Conservation (phyloP, 2,113 vertebrate genomes). For the Mohoua ochrocephala region DNA sequence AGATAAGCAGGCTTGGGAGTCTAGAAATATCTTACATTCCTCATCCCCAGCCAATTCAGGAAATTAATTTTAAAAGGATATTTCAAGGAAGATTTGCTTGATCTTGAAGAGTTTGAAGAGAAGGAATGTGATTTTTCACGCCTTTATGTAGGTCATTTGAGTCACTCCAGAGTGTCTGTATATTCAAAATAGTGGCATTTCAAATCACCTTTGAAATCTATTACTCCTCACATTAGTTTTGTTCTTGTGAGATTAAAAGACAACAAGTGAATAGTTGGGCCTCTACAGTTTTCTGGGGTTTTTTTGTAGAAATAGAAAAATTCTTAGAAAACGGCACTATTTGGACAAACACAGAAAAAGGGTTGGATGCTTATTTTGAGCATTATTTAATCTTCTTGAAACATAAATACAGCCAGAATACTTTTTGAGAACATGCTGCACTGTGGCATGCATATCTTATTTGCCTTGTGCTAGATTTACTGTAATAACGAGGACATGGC, state of each 20-base stretch:
- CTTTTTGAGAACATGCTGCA: background rate
- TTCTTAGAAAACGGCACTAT: background rate
- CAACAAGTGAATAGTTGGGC: background rate
- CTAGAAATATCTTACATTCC: slow-evolving; percentile 17
- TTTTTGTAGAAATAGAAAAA: background rate
- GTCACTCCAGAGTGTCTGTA: background rate
- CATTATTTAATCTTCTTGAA: background rate
- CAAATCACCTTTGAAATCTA: background rate
- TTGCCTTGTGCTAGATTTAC: background rate
- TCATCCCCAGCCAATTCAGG: background rate
- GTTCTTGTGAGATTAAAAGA: background rate
- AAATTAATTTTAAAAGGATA: slow-evolving; percentile 16
- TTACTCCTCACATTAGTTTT: background rate
- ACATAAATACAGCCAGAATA: background rate
- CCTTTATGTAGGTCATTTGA: background rate
- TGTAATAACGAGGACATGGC: background rate
- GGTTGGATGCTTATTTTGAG: background rate
- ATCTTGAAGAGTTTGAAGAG: background rate
- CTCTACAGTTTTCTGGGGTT: background rate
- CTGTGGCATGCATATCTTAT: background rate
- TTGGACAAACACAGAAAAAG: background rate
- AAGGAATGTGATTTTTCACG: background rate
- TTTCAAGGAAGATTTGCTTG: slow-evolving; percentile 6
- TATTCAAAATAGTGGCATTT: background rate
- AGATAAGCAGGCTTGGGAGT: background rate